These are phyloP conservation scores for Dascillus cervinus DNA, from an alignment of 2,888 invertebrate genomes.

Conservation along the genomic window DNA sequence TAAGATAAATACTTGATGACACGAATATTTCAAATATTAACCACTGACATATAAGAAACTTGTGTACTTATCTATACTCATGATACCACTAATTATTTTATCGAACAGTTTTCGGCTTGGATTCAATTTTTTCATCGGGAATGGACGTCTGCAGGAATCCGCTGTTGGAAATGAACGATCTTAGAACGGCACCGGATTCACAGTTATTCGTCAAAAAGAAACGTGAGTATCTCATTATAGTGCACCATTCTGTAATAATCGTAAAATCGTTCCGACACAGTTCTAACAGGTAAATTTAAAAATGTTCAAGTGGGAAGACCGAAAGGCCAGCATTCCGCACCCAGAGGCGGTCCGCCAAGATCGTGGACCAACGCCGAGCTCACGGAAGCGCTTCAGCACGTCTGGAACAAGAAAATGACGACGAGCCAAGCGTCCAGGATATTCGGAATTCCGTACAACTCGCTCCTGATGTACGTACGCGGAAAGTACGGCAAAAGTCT, in stretches of 20 bases:
- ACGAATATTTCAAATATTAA: constrained; percentile 14
- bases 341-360: constrained; percentile 81
- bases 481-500: constrained; percentile 91
- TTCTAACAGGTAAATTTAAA: neutral
- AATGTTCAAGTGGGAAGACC: constrained; percentile 63
- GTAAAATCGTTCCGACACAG: no score
- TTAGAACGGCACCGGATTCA: constrained; percentile 57
- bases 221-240: constrained; percentile 55
- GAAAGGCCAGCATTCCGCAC: constrained; percentile 87
- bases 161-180: constrained; percentile 67
- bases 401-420: constrained; percentile 95
- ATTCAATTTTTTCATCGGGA: constrained; percentile 68
- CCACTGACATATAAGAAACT: constrained; percentile 6
- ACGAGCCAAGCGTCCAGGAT: constrained; percentile 86
- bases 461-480: constrained; percentile 83
- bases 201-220: constrained; percentile 67
- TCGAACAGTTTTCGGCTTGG: constrained; percentile 73
- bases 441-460: constrained; percentile 91
- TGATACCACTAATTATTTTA: constrained; percentile 21
- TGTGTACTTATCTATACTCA: neutral
- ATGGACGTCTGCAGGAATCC: constrained; percentile 68
- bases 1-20: constrained; percentile 17
- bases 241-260: no score
- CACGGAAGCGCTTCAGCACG: constrained; percentile 83
- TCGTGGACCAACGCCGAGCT: constrained; percentile 90